Evolutionary conservation across 2,797 vertebrate genomes (phyloP).

Genomic region (Periparus ater): DNA sequence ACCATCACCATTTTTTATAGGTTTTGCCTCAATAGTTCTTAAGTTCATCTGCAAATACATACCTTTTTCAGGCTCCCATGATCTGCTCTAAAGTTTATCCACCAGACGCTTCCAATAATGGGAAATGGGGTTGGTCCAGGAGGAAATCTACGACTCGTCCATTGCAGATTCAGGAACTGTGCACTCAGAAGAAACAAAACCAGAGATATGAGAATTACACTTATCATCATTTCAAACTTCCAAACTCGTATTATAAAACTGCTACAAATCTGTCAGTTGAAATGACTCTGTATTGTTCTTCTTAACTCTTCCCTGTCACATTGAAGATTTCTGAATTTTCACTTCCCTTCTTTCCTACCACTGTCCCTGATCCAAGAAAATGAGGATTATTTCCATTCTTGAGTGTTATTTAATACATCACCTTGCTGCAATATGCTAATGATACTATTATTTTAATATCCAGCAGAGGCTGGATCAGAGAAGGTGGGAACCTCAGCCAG

Average conservation of each 20-base stretch:
- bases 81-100: conserved; percentile 47
- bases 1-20: background rate
- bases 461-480: background rate
- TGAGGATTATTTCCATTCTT: background rate
- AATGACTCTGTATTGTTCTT: background rate
- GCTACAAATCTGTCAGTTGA: background rate
- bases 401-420: background rate
- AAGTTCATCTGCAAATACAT: background rate
- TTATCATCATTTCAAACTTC: background rate
- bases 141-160: conserved; percentile 35
- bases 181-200: conserved; percentile 20
- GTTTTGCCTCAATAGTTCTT: background rate
- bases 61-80: conserved; percentile 49
- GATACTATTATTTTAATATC: background rate
- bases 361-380: background rate
- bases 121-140: conserved; percentile 59
- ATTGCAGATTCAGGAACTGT: conserved; percentile 30
- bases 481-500: background rate
- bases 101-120: conserved; percentile 57
- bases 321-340: background rate
- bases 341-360: background rate
- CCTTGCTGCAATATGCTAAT: conserved; percentile 36
- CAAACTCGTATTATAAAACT: background rate
- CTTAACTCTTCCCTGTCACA: background rate
- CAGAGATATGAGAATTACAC: background rate